A percentile compares a stretch with the other conserved stretches of the same genome.
phyloP scores from a whole-genome alignment of 2,888 invertebrate species.

The Diloba caeruleocephala region DNA sequence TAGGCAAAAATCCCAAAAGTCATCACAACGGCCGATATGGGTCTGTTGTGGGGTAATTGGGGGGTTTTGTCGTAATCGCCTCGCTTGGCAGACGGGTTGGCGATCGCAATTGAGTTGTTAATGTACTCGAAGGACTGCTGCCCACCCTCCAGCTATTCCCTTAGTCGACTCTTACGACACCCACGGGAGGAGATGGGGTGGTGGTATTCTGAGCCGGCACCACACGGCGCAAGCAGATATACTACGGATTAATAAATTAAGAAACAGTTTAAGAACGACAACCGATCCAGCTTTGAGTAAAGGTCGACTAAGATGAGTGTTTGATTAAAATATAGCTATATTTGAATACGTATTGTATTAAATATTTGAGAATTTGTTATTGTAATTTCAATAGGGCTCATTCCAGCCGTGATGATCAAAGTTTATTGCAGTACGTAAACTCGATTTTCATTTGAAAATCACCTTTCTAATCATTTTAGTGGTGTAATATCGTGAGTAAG shows the following conservation, averaged over 20 bases:
- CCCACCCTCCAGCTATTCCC: too few species aligned
- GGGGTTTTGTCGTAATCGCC: too few species aligned
- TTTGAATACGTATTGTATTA: neutral
- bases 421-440: slow-evolving; percentile 11
- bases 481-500: slow-evolving; percentile 22
- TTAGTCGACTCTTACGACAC: too few species aligned
- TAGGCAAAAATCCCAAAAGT: too few species aligned
- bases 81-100: too few species aligned
- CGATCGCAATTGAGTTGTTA: too few species aligned
- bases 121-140: too few species aligned
- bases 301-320: slow-evolving; percentile 1
- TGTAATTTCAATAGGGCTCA: neutral
- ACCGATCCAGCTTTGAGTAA: neutral
- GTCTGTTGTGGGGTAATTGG: too few species aligned
- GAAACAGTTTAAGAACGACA: slow-evolving; percentile 9
- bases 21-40: too few species aligned
- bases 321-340: neutral
- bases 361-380: neutral
- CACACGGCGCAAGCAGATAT: too few species aligned
- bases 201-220: too few species aligned
- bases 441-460: neutral
- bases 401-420: slow-evolving; percentile 7
- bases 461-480: slow-evolving; percentile 9
- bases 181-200: too few species aligned
- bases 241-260: slow-evolving; percentile 3